Conservation (phyloP, 2,113 vertebrate genomes). For the Sturnira hondurensis region DNA sequence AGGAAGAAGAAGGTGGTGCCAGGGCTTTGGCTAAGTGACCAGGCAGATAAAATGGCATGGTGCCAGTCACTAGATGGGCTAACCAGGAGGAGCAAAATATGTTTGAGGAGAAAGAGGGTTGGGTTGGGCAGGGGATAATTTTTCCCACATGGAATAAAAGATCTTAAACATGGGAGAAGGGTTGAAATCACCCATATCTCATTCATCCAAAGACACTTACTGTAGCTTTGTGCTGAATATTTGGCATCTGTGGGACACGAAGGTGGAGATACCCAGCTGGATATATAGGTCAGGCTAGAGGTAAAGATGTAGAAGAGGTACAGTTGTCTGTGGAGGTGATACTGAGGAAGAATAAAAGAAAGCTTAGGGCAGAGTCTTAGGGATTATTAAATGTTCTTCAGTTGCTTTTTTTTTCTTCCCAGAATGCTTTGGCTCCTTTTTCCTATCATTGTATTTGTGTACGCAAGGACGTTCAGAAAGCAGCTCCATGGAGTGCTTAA, state of each 20-base stretch:
- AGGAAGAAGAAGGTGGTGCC: background rate
- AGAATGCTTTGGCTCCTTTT: background rate
- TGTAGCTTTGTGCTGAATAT: background rate
- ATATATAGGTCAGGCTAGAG: background rate
- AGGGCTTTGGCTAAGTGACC: background rate
- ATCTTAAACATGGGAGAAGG: background rate
- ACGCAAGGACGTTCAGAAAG: background rate
- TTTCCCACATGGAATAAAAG: background rate
- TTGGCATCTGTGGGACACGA: background rate
- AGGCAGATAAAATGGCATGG: background rate
- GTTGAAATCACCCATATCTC: background rate
- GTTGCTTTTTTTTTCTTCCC: background rate
- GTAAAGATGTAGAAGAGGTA: background rate
- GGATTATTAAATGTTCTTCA: background rate
- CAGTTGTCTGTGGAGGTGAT: background rate
- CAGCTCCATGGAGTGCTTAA: background rate
- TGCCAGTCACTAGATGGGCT: background rate
- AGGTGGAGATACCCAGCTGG: background rate
- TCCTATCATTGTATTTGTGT: background rate
- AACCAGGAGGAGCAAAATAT: background rate
- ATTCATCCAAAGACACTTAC: background rate
- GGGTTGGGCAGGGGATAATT: background rate
- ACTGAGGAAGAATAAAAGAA: background rate
- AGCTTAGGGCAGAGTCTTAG: background rate
- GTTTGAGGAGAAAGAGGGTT: background rate